Base-by-base conservation (phyloP, 2,113 vertebrate species). In the Ochotona curzoniae region DNA sequence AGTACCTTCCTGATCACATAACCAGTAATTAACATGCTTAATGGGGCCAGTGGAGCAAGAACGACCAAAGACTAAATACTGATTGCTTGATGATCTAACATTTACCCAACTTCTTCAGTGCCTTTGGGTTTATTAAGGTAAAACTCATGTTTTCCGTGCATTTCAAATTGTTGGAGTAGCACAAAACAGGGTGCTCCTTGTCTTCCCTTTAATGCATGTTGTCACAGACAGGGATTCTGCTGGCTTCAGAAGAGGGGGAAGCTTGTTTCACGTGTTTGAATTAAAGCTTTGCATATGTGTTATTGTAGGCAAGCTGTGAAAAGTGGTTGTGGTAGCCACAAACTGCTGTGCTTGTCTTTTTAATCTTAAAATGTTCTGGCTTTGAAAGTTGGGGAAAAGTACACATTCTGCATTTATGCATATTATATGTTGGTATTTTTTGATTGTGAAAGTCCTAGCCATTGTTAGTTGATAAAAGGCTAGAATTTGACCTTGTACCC, bases 101-200 rank as follows among this genome's bases (percentile, higher is more conserved):
- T 57, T 90, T 94, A 91, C 94, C 61, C 12, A 69, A 21, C 60
- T 67, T 61, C 17, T 92, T 92, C 47, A 23, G 49, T 93, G 92
- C 84, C 89, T 76, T 81, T 87, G 71, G 86, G 18, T 60, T 89
- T 71, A 60, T 84, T 83, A 67, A 86, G 51, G 38, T 38, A 93
- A 57, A 74, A 74, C 7, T 10, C 90, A 1, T 83, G 60, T 82
- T 93, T 90, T 67, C 89, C 11, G 21, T 54, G 35, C 38, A 74
- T 84, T 83, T 23, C 23, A 25, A 20, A 20, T 80, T 94, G 25
- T 78, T 49, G 28, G 70, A 85, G 21, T 88, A 90, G 21, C 69
- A n/a, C 47, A 28, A 78, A 57, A 74, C 60, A 69, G 7, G 47
- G 2, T 35, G 15, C 30, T 76, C 2, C 73, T 73, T 80, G 54